A percentile compares a stretch with the other conserved stretches of the same genome.
Conservation (phyloP, 1,140 invertebrate species). For the Agrilus planipennis region DNA sequence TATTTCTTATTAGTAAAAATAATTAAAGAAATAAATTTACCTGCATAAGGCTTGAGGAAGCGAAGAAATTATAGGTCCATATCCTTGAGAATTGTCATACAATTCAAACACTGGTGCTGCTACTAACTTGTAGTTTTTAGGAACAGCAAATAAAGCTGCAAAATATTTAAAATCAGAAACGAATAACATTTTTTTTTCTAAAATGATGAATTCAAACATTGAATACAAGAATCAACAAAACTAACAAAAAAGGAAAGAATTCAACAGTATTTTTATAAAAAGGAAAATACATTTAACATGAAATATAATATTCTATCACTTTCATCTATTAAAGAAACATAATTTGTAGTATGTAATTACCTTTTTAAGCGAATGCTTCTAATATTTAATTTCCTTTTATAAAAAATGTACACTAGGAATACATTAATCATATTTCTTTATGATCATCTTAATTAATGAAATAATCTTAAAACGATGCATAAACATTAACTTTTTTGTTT, state of each 20-base stretch:
- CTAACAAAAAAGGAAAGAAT: neutral
- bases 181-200: conserved; percentile 1
- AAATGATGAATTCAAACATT: conserved; percentile 4
- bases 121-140: conserved; percentile 99
- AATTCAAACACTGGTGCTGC: conserved; percentile 97
- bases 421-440: too few relatives aligned
- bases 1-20: neutral
- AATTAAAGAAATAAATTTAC: conserved; percentile 34
- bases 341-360: too few relatives aligned
- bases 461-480: too few relatives aligned
- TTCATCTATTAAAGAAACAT: too few relatives aligned
- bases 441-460: too few relatives aligned
- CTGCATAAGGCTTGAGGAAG: conserved; percentile 94
- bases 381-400: too few relatives aligned
- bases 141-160: conserved; percentile 93
- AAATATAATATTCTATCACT: too few relatives aligned
- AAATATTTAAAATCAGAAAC: conserved; percentile 14
- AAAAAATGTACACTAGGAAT: too few relatives aligned
- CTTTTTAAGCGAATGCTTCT: too few relatives aligned
- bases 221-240: neutral
- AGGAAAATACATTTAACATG: neutral
- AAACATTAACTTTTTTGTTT: too few relatives aligned
- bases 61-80: conserved; percentile 97
- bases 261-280: conserved; percentile 1
- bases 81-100: conserved; percentile 98